Percentiles rank a stretch among this genome's conserved stretches.
Conservation (phyloP, 2,888 invertebrate genomes). For the Trichogramma dendrolimi region DNA sequence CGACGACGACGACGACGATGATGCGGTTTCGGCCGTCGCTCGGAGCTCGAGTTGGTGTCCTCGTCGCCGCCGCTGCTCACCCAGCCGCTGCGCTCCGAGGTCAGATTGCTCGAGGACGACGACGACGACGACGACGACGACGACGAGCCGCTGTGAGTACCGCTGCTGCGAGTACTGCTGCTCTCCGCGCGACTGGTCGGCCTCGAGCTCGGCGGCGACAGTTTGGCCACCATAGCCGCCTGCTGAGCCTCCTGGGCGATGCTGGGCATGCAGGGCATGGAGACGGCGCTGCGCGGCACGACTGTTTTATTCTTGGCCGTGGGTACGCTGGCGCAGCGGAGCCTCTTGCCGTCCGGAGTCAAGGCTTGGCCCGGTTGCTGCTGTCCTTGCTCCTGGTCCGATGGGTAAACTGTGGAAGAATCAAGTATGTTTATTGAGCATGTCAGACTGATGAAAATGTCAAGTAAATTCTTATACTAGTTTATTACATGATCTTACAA, state of each 20-base stretch:
- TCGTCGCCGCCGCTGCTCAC: constrained; percentile 76
- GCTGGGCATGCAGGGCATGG: constrained; percentile 49
- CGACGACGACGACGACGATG: no score
- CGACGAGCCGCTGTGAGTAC: constrained; percentile 37
- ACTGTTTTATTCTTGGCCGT: constrained; percentile 46
- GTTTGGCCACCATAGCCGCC: constrained; percentile 33
- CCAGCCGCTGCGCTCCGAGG: constrained; percentile 84
- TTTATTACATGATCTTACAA: no score
- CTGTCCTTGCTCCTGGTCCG: no score
- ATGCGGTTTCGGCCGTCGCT: constrained; percentile 34
- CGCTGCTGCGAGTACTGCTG: constrained; percentile 37
- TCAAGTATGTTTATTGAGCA: no score
- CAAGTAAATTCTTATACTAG: no score
- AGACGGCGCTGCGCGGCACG: constrained; percentile 49
- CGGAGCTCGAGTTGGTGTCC: constrained; percentile 46
- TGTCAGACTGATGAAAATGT: no score
- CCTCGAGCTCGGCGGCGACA: constrained; percentile 39
- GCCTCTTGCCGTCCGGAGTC: constrained; percentile 37
- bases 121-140: constrained; percentile 55
- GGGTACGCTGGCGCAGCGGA: constrained; percentile 49
- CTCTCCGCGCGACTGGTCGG: constrained; percentile 53
- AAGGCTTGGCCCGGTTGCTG: not conserved
- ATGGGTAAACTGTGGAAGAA: no score
- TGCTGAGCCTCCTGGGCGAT: constrained; percentile 44
- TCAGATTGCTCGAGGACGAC: constrained; percentile 61